Evolutionary conservation across 2,797 vertebrate genomes (phyloP).

Genomic region (Scleropages formosus): DNA sequence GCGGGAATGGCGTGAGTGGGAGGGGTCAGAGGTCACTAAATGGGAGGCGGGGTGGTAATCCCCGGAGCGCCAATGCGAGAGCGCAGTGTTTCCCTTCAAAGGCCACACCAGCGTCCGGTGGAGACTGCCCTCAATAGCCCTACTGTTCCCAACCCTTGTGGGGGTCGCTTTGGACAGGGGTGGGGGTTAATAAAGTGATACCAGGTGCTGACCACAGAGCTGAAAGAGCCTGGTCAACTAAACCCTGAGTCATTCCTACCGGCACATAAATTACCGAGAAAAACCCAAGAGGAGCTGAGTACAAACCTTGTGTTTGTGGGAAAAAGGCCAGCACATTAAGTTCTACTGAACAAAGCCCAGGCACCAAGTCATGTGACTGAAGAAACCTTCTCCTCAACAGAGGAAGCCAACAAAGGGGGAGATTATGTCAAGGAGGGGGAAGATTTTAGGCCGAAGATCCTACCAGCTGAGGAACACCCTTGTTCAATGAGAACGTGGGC

Average conservation of each 20-base stretch:
- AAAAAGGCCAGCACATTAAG: not conserved
- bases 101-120: constrained; percentile 60
- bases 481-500: constrained; percentile 48
- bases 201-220: constrained; percentile 73
- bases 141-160: constrained; percentile 61
- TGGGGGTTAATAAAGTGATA: constrained; percentile 78
- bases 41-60: constrained; percentile 63
- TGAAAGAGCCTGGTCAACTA: constrained; percentile 34
- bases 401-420: constrained; percentile 52
- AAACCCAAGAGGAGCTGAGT: constrained; percentile 7
- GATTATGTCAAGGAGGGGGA: constrained; percentile 49
- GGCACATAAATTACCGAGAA: constrained; percentile 41
- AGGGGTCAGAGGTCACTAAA: constrained; percentile 27
- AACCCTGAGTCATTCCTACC: constrained; percentile 64
- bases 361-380: constrained; percentile 20
- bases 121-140: constrained; percentile 59
- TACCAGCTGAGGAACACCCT: constrained; percentile 42
- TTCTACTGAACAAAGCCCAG: not conserved
- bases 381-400: constrained; percentile 44
- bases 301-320: not conserved
- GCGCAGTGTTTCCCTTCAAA: constrained; percentile 70
- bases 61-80: constrained; percentile 60
- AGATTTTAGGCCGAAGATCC: constrained; percentile 36
- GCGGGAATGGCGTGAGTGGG: constrained; percentile 20
- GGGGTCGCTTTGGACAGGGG: constrained; percentile 50